phyloP scores from a whole-genome alignment of 2,113 vertebrate species.

The Addax nasomaculatus region DNA sequence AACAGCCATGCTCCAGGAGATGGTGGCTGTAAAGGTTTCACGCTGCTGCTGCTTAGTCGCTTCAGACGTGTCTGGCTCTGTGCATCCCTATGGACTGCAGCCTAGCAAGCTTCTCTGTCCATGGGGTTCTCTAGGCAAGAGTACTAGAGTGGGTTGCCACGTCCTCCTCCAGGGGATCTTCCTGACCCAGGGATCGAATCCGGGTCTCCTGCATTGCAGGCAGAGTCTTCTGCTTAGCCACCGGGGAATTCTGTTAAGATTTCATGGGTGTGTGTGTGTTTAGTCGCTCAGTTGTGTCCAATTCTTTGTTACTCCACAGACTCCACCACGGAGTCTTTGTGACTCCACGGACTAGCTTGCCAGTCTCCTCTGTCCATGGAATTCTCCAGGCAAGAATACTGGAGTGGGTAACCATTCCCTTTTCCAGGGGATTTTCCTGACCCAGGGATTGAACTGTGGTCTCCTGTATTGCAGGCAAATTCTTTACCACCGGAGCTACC shows the following conservation, averaged over 20 bases:
- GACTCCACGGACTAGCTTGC: neutral
- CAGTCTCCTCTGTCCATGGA: neutral
- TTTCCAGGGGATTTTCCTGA: neutral
- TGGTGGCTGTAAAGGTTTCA: neutral
- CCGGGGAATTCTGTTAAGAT: neutral
- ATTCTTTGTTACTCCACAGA: neutral
- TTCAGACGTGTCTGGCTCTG: neutral
- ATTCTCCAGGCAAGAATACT: neutral
- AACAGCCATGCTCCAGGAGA: neutral
- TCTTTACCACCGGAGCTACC: neutral
- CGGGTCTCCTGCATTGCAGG: neutral
- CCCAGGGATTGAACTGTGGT: neutral
- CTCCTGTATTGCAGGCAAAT: neutral
- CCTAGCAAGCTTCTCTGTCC: neutral
- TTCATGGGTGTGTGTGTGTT: neutral
- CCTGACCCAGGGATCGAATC: neutral
- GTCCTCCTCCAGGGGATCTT: neutral
- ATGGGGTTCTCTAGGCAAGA: neutral
- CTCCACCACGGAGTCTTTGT: neutral
- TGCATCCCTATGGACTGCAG: neutral
- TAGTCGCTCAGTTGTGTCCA: neutral
- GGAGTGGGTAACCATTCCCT: neutral
- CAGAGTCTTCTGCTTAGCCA: neutral
- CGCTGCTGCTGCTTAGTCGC: neutral
- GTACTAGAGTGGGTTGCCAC: neutral